Conservation (phyloP, 2,888 invertebrate genomes). For the Tipula lateralis region DNA sequence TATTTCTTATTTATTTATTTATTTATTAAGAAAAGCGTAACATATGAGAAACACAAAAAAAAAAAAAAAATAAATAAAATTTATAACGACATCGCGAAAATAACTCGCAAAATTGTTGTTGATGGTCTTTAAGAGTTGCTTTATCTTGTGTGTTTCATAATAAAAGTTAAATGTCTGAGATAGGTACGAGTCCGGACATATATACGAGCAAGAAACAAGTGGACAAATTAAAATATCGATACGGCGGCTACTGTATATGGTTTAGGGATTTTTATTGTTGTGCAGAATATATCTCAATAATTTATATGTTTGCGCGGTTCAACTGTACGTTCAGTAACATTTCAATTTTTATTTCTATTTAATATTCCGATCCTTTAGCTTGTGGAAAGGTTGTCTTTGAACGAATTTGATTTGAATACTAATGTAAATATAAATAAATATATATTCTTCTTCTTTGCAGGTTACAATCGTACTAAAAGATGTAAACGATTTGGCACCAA, state of each 20-base stretch:
- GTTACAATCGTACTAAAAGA: conserved; percentile 83
- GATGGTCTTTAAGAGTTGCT: conserved; percentile 24
- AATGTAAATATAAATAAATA: background rate
- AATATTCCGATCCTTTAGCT: background rate
- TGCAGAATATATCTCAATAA: background rate
- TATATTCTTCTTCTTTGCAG: conserved; percentile 51
- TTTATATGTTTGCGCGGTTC: background rate
- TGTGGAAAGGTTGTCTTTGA: conserved; percentile 12
- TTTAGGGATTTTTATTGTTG: background rate
- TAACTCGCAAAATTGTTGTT: conserved; percentile 3
- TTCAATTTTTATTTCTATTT: background rate
- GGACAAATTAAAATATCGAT: background rate
- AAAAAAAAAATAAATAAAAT: background rate
- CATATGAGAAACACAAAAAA: conserved; percentile 20
- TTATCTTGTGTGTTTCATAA: background rate
- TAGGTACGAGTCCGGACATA: background rate
- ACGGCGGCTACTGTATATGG: background rate
- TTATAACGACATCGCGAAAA: conserved; percentile 20
- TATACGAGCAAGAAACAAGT: background rate
- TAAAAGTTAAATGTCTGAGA: conserved; percentile 1
- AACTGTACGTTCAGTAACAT: conserved; percentile 11
- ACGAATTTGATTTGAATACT: conserved; percentile 1
- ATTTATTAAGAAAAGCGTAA: conserved; percentile 19
- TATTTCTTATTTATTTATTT: background rate
- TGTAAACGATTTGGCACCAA: conserved; percentile 87